Base-by-base conservation (phyloP, 1,140 invertebrate genomes). In the Ridgeia piscesae region DNA sequence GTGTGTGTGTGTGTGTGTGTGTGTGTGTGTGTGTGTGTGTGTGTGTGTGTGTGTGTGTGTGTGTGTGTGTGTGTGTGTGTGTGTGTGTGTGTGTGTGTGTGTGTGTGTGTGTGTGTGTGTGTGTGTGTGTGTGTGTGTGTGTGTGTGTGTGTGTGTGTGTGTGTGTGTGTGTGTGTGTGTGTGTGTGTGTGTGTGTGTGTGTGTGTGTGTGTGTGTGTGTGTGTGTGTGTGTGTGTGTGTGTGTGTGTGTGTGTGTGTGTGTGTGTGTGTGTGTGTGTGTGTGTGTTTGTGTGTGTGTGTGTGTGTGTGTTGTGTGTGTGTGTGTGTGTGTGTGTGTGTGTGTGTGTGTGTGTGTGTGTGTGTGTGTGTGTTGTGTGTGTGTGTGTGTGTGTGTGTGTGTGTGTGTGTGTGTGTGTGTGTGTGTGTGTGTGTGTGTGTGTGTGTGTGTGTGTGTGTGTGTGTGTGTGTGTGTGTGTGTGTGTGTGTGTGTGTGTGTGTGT, bases 351-450 rank as follows among this genome's bases (percentile, higher is more conserved):
- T 42, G 42, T 42, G 42, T 42, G 42, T 42, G 42, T 42, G 42
- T 42, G 42, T 42, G 42, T 42, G 42, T 42, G 42, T 42, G 42
- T 42, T 42, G 42, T 42, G 42, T 42, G 42, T 42, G 42, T 42
- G 42, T 42, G 42, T 42, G 42, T 42, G 42, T 42, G 42, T 42
- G 42, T 42, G 42, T 42, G 42, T 42, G 42, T 42, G 42, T 42
- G 42, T 42, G 42, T 42, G 42, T 42, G 42, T 42, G 42, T 42
- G 42, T 42, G 42, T 42, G 42, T 42, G 42, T 6, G 91, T 91
- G 35, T 91, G 91, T 35, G 35, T 91, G 91, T 91, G 91, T 91
- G 91, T 91, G 91, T 91, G 91, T 91, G 91, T 91, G 91, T 91
- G 91, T 91, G 35, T 91, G 91, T 91, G 35, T 91, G 35, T 34